Percentiles rank a stretch among this genome's conserved stretches.
These are phyloP conservation scores for Zosterops lateralis DNA, from an alignment of 2,113 vertebrate genomes.

Conservation along the genomic window DNA sequence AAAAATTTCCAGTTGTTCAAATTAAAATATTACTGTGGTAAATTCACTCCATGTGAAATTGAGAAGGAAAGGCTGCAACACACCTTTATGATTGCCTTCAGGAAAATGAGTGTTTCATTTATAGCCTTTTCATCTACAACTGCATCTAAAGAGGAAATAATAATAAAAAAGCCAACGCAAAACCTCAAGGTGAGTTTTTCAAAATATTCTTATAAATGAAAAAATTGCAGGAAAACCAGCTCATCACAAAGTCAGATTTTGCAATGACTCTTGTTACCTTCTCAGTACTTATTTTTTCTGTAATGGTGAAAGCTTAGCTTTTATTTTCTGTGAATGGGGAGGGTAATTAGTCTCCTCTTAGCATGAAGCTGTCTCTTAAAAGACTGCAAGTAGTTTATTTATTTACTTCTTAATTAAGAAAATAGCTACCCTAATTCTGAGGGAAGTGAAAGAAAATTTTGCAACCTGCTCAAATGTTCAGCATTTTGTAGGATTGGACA, in stretches of 20 bases:
- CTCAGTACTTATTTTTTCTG: background rate
- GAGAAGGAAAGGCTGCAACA: background rate
- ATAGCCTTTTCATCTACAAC: background rate
- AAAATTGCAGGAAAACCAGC: background rate
- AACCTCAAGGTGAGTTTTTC: background rate
- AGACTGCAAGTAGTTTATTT: background rate
- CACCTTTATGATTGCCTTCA: background rate
- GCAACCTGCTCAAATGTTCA: background rate
- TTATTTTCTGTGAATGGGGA: background rate
- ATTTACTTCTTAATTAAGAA: background rate
- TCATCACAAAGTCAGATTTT: conserved; percentile 11
- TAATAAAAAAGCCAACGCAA: background rate
- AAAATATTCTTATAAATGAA: conserved; percentile 12
- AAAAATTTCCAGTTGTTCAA: conserved; percentile 10
- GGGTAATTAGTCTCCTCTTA: background rate
- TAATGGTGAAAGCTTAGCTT: background rate
- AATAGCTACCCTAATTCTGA: background rate
- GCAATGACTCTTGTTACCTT: background rate
- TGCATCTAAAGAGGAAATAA: background rate
- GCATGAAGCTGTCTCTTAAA: background rate
- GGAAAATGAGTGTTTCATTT: conserved; percentile 2
- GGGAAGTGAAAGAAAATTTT: background rate
- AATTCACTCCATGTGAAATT: background rate
- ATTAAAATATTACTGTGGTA: background rate
- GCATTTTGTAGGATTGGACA: background rate